Evolutionary conservation across 2,888 invertebrate genomes (phyloP).

Genomic region (Tenodera sinensis): DNA sequence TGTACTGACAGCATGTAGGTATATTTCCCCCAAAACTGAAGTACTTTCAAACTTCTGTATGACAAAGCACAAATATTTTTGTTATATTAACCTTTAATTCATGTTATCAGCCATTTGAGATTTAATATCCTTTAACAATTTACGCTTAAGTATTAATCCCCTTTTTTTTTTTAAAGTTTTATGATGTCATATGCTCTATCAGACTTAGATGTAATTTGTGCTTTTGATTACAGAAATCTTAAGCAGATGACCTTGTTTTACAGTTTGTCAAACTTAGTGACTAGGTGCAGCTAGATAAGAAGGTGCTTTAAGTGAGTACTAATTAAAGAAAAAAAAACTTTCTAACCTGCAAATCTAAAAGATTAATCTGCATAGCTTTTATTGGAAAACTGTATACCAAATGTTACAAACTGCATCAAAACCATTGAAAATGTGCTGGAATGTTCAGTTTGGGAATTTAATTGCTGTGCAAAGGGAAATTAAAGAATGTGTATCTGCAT

Average conservation of each 20-base stretch:
- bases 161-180: not conserved
- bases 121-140: not conserved
- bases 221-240: not conserved
- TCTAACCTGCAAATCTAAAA: not conserved
- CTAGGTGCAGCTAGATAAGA: not conserved
- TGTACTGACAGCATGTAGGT: no score
- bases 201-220: not conserved
- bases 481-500: no score
- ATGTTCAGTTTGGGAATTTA: not conserved
- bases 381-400: not conserved
- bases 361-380: not conserved
- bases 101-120: not conserved
- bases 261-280: not conserved
- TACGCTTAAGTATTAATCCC: not conserved
- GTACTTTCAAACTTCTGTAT: not conserved
- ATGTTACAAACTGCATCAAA: not conserved
- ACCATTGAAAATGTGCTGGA: not conserved
- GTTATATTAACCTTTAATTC: not conserved
- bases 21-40: not conserved
- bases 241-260: not conserved
- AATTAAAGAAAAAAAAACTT: not conserved
- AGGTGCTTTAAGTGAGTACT: not conserved
- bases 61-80: not conserved
- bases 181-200: not conserved
- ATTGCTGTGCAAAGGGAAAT: no score